Conservation (phyloP, 2,888 invertebrate genomes). For the Leptogaster cylindrica region DNA sequence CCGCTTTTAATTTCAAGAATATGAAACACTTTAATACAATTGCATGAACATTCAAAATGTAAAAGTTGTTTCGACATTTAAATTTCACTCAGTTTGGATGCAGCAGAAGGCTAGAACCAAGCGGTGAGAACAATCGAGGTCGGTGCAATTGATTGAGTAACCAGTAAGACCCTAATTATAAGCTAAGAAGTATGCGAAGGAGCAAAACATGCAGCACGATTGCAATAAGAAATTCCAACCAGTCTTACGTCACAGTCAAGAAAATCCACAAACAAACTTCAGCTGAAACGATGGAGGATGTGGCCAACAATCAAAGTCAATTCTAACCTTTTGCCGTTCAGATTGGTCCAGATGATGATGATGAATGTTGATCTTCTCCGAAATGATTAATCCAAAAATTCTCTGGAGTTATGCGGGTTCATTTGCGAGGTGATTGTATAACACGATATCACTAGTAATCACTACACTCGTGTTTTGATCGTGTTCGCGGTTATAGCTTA, state of each 20-base stretch:
- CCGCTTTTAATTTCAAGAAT: too few relatives aligned
- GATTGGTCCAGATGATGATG: constrained; percentile 18
- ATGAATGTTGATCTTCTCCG: constrained; percentile 16
- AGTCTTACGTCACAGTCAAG: constrained; percentile 18
- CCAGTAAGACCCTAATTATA: constrained; percentile 1
- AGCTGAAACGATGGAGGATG: background rate
- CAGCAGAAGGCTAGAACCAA: too few relatives aligned
- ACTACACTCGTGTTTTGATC: constrained; percentile 18
- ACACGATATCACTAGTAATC: constrained; percentile 14
- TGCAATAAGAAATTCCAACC: constrained; percentile 29
- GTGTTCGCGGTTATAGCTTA: background rate
- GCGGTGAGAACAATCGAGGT: constrained; percentile 26
- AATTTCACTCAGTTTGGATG: too few relatives aligned
- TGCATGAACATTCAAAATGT: too few relatives aligned
- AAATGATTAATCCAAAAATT: constrained; percentile 28
- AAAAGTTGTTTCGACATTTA: too few relatives aligned
- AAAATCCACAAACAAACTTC: constrained; percentile 31
- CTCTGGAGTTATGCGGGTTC: background rate
- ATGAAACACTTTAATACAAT: too few relatives aligned
- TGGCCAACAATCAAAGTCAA: constrained; percentile 15
- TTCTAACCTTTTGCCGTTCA: constrained; percentile 31
- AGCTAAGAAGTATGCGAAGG: constrained; percentile 5
- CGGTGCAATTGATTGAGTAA: constrained; percentile 14
- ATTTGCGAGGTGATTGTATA: constrained; percentile 27
- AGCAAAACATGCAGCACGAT: constrained; percentile 7